Conservation (phyloP, 2,113 vertebrate genomes). For the Heterochromis multidens region DNA sequence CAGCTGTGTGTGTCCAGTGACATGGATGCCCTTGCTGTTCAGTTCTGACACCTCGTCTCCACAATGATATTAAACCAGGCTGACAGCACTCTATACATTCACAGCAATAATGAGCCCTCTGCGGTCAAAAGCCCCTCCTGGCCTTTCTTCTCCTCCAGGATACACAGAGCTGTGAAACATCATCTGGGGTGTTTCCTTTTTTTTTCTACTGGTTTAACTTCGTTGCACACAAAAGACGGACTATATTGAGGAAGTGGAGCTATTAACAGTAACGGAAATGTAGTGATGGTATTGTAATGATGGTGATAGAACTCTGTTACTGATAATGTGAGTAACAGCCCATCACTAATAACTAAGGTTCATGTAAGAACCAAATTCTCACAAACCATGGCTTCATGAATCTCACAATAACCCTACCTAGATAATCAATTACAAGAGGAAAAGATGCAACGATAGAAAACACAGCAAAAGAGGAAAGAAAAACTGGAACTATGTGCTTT, state of each 20-base stretch:
- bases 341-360: not conserved
- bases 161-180: slow-evolving; percentile 1
- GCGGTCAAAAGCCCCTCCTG: not conserved
- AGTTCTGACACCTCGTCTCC: not conserved
- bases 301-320: not conserved
- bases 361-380: not conserved
- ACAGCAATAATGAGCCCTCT: slow-evolving; percentile 15
- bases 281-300: not conserved
- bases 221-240: not conserved
- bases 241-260: slow-evolving; percentile 23
- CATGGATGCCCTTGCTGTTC: not conserved
- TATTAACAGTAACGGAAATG: not conserved
- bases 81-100: slow-evolving; percentile 30
- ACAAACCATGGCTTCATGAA: fast-evolving
- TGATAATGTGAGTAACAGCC: not conserved
- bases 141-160: not conserved
- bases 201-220: not conserved
- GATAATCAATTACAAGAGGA: not conserved
- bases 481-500: not conserved
- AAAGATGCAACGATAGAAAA: not conserved
- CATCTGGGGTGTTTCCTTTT: not conserved
- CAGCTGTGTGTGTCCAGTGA: slow-evolving; percentile 6
- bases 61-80: not conserved
- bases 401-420: fast-evolving
- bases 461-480: not conserved